Conservation (phyloP, 2,797 vertebrate species). For the Eidolon dupreanum region DNA sequence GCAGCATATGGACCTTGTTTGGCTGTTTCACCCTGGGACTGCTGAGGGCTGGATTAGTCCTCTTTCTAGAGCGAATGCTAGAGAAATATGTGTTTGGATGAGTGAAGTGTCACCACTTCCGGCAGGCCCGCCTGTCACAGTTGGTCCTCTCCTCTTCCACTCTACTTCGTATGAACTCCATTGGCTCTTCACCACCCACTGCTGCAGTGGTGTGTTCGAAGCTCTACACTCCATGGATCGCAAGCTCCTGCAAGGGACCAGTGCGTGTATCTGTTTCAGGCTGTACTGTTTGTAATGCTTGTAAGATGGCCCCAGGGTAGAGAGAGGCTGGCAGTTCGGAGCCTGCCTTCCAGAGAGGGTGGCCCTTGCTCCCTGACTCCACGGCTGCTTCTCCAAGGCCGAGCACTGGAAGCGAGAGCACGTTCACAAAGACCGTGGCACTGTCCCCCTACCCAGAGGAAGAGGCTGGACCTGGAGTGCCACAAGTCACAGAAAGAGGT, state of each 20-base stretch:
- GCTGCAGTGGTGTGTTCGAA: too few species aligned
- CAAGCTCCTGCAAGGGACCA: neutral
- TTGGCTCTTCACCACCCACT: too few species aligned
- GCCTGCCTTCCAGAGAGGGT: neutral
- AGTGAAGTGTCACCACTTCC: neutral
- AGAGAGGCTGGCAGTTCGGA: neutral
- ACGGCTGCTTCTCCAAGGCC: neutral
- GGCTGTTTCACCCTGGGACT: fast-evolving
- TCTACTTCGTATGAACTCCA: neutral
- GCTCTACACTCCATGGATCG: neutral
- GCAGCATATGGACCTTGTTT: neutral
- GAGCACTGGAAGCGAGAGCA: fast-evolving
- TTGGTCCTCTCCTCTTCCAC: neutral
- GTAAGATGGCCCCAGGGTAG: neutral
- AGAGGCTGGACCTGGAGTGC: neutral
- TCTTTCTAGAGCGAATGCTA: neutral
- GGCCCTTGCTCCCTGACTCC: too few species aligned
- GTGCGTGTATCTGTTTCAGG: neutral
- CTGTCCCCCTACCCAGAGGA: neutral
- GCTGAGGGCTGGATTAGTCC: neutral
- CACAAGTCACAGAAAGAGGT: neutral
- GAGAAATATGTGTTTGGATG: neutral
- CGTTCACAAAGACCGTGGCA: neutral
- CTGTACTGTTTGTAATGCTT: neutral
- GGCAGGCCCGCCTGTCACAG: neutral